Evolutionary conservation across 2,888 invertebrate genomes (phyloP), one percentile per base, ranked within the genome.

Genomic region (Neoaliturus tenellus): DNA sequence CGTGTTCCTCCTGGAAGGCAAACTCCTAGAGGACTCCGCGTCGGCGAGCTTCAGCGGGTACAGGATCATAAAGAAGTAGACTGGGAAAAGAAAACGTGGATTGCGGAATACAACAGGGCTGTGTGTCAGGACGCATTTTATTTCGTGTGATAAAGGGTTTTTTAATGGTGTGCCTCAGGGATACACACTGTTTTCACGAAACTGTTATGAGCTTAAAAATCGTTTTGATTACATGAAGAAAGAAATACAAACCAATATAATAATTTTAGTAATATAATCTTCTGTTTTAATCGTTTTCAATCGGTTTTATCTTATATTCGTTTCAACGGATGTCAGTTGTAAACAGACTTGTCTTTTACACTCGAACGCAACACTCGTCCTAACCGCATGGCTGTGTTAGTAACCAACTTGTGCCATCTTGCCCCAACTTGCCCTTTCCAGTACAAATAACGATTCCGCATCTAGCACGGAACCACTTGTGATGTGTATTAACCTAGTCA

Each of bases 1-100:
- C 51, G 88, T 91, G 73, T 90, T 90, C 87, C 88, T 90, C n/a
- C 89, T 89, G 25, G 87, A 88, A 28, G 91, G 90, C 67, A 89
- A 89, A 71, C 84, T 89, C 41, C 84, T 87, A 6, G 88, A 88
- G 44, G 89, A 89, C 44, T 89, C 88, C 55, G 84, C 87, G 0
- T 80, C 86, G 69, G 85, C 86, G 4, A 83, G 86, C 85, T 87
- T 87, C 84, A 86, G 86, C 71, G 87, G 86, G 17, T 87, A 86
- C 85, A 82, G 87, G 44, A 86, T 86, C 69, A 86, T 86, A 67
- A 87, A 87, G 83, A 87, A 87, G 83, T 87, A 82, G 51, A 62
- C 17, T 12, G n/a, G n/a, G n/a, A n/a, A n/a, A 8, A 10, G 23
- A 20, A 5, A 62, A 3, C 12, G 51, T 62, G 62, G 25, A 51